Base-by-base conservation (phyloP, 2,888 invertebrate species). In the Epiperipatus broadwayi region DNA sequence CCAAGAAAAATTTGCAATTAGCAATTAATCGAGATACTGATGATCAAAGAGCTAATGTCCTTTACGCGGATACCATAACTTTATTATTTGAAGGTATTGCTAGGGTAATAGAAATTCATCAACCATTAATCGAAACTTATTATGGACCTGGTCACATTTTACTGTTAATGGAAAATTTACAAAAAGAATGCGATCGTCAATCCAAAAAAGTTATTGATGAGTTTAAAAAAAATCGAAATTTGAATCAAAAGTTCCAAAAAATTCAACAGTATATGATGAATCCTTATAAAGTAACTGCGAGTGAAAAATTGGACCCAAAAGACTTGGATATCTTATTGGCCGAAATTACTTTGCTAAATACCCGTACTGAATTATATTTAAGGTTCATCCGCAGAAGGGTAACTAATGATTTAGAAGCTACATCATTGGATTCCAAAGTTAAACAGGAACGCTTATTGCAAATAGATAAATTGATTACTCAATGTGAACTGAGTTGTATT, bases 321-420 rank as follows among this genome's bases (percentile, higher is more conserved):
- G 78, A 78, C 49, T 67, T 85, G 39, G 95, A 95, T 64, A 71
- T 78, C 0, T 65, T 84, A 31, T 71, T 95, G 41, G 75, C 78
- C 0, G 95, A 97, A 63, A 70, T 93, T 41, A 85, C 89, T 0
- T 67, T 87, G 34, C 75, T 91, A 63, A 87, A 87, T 61, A 75
- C 83, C 1, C 67, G 89, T 46, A 71, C 80, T n/a, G 80, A 84
- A 53, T 65, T 95, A 16, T 97, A 93, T 59, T 73, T 83, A 49
- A 68, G 77, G 48, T 97, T 95, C 64, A 66, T 95, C 43, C 67
- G 72, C 37, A 67, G 83, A 42, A 70, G 84, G 52, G 65, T 78
- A 15, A 67, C 67, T 56, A 42, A 41, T 37, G 51, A 51, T 35
- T 43, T 50, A 22, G 48, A 49, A 19, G 43, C 44, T n/a, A 25